These are phyloP conservation scores for Zosterops lateralis DNA, from an alignment of 2,113 vertebrate genomes.

Conservation along the genomic window DNA sequence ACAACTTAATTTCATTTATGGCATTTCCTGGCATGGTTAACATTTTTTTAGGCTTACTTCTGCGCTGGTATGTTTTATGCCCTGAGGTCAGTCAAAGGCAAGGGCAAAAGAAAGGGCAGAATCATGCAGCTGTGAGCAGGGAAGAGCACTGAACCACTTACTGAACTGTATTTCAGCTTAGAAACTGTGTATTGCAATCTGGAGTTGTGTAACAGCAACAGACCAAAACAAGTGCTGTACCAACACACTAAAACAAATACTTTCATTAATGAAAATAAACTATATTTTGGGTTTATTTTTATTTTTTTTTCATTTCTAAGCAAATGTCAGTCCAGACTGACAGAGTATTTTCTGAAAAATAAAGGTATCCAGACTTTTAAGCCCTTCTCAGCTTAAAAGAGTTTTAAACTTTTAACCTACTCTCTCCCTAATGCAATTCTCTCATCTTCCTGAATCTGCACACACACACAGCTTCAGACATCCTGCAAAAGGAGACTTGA, in stretches of 20 bases:
- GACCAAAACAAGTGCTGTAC: background rate
- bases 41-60: background rate
- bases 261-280: background rate
- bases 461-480: background rate
- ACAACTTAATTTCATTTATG: background rate
- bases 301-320: background rate
- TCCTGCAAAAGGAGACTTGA: background rate
- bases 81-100: background rate
- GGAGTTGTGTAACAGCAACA: background rate
- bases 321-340: background rate
- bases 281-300: too few relatives aligned
- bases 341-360: background rate
- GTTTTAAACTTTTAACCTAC: background rate
- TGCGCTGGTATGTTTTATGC: background rate
- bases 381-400: background rate
- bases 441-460: background rate
- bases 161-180: background rate
- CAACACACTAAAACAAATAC: background rate
- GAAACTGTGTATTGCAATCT: background rate
- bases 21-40: background rate
- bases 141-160: background rate
- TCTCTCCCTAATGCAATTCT: background rate
- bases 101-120: background rate
- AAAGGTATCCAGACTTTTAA: background rate
- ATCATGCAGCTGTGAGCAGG: rapidly evolving